These are phyloP conservation scores for Dicycla oo DNA, from an alignment of 2,888 invertebrate species.

Conservation along the genomic window DNA sequence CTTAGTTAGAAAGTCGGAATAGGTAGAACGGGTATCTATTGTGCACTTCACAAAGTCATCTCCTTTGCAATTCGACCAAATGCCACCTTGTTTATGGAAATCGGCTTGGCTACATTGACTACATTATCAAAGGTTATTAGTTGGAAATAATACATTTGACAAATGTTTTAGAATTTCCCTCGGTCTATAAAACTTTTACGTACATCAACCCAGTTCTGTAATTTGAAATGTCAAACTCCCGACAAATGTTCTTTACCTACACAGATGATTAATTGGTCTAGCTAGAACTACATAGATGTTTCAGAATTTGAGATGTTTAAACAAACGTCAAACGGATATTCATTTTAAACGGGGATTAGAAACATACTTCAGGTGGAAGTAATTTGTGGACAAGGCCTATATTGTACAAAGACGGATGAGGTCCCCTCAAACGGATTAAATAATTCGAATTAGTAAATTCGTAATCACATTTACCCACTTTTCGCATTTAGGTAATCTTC, in stretches of 20 bases:
- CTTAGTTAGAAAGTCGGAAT: conserved; percentile 63
- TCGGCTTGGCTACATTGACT: conserved; percentile 14
- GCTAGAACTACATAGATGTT: conserved; percentile 41
- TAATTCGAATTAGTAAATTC: conserved; percentile 25
- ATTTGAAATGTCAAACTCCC: conserved; percentile 47
- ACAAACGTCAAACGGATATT: conserved; percentile 43
- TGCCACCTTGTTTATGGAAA: conserved; percentile 30
- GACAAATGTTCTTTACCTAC: conserved; percentile 46
- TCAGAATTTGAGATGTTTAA: conserved; percentile 47
- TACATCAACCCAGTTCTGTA: conserved; percentile 25
- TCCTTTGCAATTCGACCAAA: conserved; percentile 32
- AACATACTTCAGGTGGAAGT: conserved; percentile 47
- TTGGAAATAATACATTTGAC: background rate
- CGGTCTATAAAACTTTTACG: conserved; percentile 32
- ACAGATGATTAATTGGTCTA: conserved; percentile 54
- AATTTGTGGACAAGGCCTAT: conserved; percentile 48
- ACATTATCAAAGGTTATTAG: conserved; percentile 16
- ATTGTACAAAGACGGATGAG: conserved; percentile 34
- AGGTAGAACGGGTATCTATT: conserved; percentile 58
- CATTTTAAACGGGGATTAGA: conserved; percentile 48
- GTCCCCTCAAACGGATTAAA: conserved; percentile 15
- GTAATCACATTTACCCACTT: conserved; percentile 11
- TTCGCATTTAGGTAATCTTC: background rate
- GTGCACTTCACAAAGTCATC: conserved; percentile 32
- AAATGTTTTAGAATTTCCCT: conserved; percentile 17